These are phyloP conservation scores for Tribolium madens DNA, from an alignment of 1,140 invertebrate species.

Conservation along the genomic window DNA sequence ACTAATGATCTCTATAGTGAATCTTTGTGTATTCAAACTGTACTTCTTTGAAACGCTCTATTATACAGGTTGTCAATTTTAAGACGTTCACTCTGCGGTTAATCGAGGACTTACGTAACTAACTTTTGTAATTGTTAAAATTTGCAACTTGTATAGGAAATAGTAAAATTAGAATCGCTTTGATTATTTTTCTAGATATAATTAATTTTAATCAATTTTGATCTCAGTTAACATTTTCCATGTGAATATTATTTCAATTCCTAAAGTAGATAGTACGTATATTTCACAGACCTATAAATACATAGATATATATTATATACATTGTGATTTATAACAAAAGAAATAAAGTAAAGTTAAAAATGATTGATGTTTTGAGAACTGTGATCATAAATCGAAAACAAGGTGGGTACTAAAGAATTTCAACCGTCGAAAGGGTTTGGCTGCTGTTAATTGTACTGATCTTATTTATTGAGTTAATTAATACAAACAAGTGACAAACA, in stretches of 20 bases:
- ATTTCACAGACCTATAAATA: background rate
- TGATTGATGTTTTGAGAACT: too few species aligned
- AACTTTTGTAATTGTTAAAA: slow-evolving; percentile 3
- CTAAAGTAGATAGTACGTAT: background rate
- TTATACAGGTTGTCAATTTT: slow-evolving; percentile 14
- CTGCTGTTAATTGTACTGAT: background rate
- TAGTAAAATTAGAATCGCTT: background rate
- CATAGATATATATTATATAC: background rate
- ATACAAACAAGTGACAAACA: background rate
- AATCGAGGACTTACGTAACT: background rate
- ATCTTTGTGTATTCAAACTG: slow-evolving; percentile 10
- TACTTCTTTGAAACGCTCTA: background rate
- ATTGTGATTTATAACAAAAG: background rate
- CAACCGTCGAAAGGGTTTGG: background rate
- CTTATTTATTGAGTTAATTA: background rate
- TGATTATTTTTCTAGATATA: background rate
- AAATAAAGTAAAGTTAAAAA: background rate
- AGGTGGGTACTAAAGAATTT: background rate
- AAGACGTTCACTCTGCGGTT: background rate
- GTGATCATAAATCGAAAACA: too few species aligned
- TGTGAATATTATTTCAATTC: background rate
- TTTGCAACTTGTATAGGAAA: slow-evolving; percentile 16
- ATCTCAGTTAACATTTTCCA: background rate
- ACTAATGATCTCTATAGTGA: slow-evolving; percentile 32
- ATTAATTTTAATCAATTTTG: background rate